Conservation (phyloP, 2,113 vertebrate genomes). For the Baryphthengus martii region DNA sequence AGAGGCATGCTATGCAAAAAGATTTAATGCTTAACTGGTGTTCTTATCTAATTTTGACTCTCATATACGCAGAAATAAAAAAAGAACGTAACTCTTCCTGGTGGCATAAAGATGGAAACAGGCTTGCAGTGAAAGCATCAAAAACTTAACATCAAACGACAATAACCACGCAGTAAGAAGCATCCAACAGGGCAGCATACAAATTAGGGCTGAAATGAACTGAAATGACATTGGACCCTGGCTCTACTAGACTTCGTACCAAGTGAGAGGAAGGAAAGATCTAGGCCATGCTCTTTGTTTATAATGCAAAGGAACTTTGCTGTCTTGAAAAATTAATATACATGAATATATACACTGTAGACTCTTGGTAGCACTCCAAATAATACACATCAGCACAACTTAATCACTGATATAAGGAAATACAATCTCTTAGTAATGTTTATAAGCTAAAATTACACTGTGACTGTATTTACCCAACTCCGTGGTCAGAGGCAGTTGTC, state of each 20-base stretch:
- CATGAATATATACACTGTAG: neutral
- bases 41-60: neutral
- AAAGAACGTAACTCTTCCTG: neutral
- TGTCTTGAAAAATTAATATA: neutral
- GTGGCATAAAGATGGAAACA: neutral
- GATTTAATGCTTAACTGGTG: neutral
- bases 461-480: conserved; percentile 74
- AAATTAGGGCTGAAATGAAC: neutral
- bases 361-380: neutral
- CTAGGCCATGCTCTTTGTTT: neutral
- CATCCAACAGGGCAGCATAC: neutral
- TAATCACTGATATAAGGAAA: neutral
- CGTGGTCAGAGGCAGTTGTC: conserved; percentile 58
- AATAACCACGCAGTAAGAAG: neutral
- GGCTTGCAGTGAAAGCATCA: neutral
- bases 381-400: neutral
- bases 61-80: neutral
- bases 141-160: neutral
- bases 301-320: neutral
- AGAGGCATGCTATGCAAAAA: neutral
- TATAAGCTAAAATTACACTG: conserved; percentile 16
- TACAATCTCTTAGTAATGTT: neutral
- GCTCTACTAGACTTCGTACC: neutral
- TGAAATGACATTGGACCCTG: neutral
- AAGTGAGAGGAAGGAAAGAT: neutral